Evolutionary conservation across 2,888 invertebrate species (phyloP).

Genomic region (Morpho helenor): DNA sequence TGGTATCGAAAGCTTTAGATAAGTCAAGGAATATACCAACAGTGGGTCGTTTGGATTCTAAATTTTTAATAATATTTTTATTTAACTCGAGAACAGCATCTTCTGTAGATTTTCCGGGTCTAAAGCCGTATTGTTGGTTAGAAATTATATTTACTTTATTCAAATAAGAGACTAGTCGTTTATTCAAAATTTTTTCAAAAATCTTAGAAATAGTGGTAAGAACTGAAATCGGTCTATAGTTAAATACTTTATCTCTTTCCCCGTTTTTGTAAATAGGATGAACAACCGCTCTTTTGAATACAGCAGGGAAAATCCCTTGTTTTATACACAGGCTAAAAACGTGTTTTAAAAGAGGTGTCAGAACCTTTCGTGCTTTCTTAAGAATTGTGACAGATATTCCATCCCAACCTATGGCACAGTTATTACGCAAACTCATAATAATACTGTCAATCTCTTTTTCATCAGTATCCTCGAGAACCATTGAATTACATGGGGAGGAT

Average conservation of each 20-base stretch:
- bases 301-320: not conserved
- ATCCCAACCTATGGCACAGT: slow-evolving; percentile 1
- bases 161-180: not conserved
- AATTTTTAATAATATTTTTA: not conserved
- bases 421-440: not conserved
- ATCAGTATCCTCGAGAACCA: not conserved
- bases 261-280: slow-evolving; percentile 1
- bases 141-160: not conserved
- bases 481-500: not conserved
- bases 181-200: not conserved
- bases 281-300: not conserved
- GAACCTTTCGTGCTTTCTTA: not conserved
- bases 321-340: not conserved
- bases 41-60: not conserved
- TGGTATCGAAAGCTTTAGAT: too few relatives aligned
- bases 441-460: not conserved
- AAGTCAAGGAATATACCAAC: too few relatives aligned
- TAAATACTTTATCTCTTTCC: not conserved
- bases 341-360: not conserved
- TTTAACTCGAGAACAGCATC: not conserved
- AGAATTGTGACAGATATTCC: not conserved
- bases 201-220: slow-evolving; percentile 1
- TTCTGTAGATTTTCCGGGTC: not conserved
- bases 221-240: not conserved
- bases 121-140: not conserved